Conservation (phyloP, 2,888 invertebrate species). For the Oxytorus armatus region DNA sequence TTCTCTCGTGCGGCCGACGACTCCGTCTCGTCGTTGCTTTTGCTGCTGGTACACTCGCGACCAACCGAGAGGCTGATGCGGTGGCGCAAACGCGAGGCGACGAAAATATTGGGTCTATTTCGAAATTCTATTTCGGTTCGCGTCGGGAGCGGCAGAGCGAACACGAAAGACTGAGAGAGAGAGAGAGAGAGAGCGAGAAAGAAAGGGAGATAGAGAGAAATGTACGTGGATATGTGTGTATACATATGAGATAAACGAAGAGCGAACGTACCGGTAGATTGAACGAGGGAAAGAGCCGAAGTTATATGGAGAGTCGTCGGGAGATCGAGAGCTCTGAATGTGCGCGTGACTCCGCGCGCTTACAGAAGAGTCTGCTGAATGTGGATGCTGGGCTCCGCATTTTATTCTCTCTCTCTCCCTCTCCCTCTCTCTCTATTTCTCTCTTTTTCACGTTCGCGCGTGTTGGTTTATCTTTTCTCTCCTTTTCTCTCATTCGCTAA, state of each 20-base stretch:
- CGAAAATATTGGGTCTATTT: constrained; percentile 85
- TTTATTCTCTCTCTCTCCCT: constrained; percentile 34
- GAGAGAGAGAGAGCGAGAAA: constrained; percentile 43
- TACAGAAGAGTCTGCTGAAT: constrained; percentile 47
- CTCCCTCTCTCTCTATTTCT: constrained; percentile 8
- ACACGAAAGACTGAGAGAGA: constrained; percentile 55
- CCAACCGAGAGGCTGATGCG: constrained; percentile 71
- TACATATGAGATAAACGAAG: constrained; percentile 25
- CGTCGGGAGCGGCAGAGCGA: constrained; percentile 75
- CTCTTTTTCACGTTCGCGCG: constrained; percentile 10
- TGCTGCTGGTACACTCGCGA: constrained; percentile 60
- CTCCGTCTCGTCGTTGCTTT: constrained; percentile 54
- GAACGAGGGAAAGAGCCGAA: constrained; percentile 51
- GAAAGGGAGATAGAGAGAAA: constrained; percentile 24
- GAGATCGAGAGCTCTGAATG: constrained; percentile 36
- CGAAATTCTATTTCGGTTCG: constrained; percentile 84
- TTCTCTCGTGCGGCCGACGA: constrained; percentile 57
- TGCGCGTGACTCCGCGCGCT: constrained; percentile 46
- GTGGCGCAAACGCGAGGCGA: constrained; percentile 84
- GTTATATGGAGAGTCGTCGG: constrained; percentile 53
- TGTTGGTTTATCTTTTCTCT: constrained; percentile 33
- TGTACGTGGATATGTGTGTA: constrained; percentile 2
- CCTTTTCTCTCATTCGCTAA: constrained; percentile 47
- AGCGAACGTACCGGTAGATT: constrained; percentile 39
- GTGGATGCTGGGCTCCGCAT: constrained; percentile 55